Conservation (phyloP, 2,113 vertebrate genomes). For the Eulemur rufifrons region DNA sequence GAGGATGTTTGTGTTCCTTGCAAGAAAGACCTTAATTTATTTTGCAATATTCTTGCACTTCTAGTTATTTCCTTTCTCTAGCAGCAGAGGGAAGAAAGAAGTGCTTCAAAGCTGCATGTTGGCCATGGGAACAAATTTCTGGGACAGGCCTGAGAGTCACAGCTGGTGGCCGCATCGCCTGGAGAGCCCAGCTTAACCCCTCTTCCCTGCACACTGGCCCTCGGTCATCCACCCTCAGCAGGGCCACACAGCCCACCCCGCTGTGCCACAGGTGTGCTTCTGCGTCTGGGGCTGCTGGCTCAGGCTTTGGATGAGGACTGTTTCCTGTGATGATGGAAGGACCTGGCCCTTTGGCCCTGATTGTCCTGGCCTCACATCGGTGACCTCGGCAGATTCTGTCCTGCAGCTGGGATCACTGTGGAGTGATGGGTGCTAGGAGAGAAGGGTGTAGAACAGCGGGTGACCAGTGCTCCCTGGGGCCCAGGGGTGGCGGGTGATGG, state of each 20-base stretch:
- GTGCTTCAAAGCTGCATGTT: not conserved
- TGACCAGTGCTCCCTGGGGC: not conserved
- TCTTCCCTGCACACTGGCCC: not conserved
- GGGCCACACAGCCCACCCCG: not conserved
- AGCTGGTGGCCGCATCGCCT: accelerated
- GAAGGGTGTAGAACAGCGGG: not conserved
- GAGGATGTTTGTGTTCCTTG: not conserved
- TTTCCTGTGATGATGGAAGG: not conserved
- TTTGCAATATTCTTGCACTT: not conserved
- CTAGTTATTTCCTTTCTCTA: not conserved
- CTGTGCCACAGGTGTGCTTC: accelerated
- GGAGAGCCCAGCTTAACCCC: not conserved
- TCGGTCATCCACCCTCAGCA: not conserved
- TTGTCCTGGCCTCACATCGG: not conserved
- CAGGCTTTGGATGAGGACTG: not conserved
- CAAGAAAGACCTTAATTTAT: not conserved
- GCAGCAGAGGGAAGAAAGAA: not conserved
- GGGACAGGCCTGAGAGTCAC: not conserved
- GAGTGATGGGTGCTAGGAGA: not conserved
- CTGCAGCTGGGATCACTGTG: not conserved
- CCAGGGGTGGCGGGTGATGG: no score
- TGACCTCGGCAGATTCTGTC: not conserved
- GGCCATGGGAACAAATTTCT: not conserved
- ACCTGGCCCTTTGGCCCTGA: not conserved
- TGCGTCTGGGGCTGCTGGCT: not conserved